A percentile compares a stretch with the other conserved stretches of the same genome.
phyloP scores from a whole-genome alignment of 2,113 vertebrate species.

The Odocoileus hemionus region DNA sequence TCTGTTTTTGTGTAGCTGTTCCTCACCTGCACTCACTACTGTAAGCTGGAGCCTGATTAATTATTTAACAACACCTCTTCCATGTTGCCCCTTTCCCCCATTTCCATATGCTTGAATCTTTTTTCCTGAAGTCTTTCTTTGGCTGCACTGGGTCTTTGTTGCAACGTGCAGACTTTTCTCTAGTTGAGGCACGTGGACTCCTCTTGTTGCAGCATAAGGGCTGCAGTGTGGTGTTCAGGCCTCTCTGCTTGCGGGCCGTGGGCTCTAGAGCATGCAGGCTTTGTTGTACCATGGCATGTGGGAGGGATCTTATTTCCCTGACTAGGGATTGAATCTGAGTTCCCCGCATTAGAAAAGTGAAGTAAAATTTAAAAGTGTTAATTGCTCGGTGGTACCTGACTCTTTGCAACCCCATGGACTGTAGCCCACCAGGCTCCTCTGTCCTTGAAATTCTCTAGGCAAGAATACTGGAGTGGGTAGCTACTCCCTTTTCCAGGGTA shows the following conservation, averaged over 20 bases:
- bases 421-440: background rate
- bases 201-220: accelerated
- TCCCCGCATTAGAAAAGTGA: background rate
- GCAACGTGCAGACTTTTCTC: background rate
- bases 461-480: background rate
- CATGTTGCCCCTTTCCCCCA: background rate
- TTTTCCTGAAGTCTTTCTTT: background rate
- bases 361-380: background rate
- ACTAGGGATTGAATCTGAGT: background rate
- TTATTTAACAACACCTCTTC: background rate
- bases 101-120: background rate
- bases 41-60: background rate
- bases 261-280: background rate
- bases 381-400: background rate
- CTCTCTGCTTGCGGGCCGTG: accelerated
- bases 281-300: background rate
- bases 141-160: background rate
- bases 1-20: background rate
- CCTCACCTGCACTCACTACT: accelerated
- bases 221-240: background rate
- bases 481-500: background rate
- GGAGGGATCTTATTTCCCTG: background rate
- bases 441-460: background rate
- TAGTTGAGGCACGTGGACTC: background rate
- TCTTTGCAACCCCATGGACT: background rate